These are phyloP conservation scores for Gymnocypris eckloni DNA, from an alignment of 2,797 vertebrate genomes.

Conservation along the genomic window DNA sequence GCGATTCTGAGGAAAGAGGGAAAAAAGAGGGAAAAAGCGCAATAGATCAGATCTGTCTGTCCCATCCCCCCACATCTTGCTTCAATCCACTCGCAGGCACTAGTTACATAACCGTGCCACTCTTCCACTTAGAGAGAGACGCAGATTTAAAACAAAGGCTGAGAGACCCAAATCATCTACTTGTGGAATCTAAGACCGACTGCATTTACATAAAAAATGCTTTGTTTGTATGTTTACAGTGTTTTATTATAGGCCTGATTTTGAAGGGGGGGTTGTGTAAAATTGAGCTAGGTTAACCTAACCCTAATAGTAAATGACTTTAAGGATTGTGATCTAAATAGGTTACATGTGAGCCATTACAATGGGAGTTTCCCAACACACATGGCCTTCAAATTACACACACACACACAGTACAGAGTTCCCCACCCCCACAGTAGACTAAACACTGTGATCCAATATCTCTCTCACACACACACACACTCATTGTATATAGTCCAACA, in stretches of 20 bases:
- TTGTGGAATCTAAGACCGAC: not conserved
- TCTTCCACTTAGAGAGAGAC: slow-evolving; percentile 57
- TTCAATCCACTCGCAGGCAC: slow-evolving; percentile 68
- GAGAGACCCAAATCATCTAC: not conserved
- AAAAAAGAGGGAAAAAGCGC: slow-evolving; percentile 49
- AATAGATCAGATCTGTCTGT: slow-evolving; percentile 53
- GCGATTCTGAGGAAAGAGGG: slow-evolving; percentile 47
- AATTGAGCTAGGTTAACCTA: not conserved
- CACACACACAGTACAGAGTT: not conserved
- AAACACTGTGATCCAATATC: slow-evolving; percentile 16
- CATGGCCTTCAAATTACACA: slow-evolving; percentile 47
- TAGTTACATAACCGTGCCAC: slow-evolving; percentile 79
- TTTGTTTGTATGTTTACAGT: not conserved
- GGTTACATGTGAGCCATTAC: slow-evolving; percentile 36
- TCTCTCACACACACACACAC: not conserved
- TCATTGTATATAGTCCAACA: not conserved
- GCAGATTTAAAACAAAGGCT: slow-evolving; percentile 54
- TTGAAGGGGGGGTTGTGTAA: too few species aligned
- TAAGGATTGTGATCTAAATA: slow-evolving; percentile 29
- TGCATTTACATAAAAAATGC: not conserved
- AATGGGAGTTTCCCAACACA: slow-evolving; percentile 48
- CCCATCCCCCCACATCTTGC: slow-evolving; percentile 59
- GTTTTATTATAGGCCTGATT: not conserved
- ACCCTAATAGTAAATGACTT: not conserved
- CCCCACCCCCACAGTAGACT: slow-evolving; percentile 39